These are phyloP conservation scores for Hypocryptadius cinnamomeus DNA, from an alignment of 2,113 vertebrate species.

Conservation along the genomic window DNA sequence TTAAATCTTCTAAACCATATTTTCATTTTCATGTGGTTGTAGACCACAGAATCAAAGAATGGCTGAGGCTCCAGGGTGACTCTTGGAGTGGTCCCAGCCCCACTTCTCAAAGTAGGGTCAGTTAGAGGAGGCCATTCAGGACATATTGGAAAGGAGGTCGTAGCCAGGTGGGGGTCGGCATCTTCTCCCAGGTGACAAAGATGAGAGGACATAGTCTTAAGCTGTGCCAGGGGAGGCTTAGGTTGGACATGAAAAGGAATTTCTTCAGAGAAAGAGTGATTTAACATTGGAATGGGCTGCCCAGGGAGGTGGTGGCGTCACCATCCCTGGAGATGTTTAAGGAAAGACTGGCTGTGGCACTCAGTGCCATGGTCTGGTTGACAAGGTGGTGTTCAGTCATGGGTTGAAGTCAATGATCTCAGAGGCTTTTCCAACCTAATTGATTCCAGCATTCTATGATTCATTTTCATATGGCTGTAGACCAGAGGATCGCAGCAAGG, in stretches of 20 bases:
- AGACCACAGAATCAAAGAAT: too few relatives aligned
- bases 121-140: neutral
- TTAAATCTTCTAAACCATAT: neutral
- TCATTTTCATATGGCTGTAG: neutral
- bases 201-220: neutral
- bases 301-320: neutral
- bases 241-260: neutral
- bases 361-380: neutral
- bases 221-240: neutral
- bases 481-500: neutral
- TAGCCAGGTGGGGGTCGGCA: accelerated
- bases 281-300: neutral
- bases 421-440: neutral
- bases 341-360: neutral
- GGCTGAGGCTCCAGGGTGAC: neutral
- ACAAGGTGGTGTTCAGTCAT: accelerated
- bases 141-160: neutral
- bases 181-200: neutral
- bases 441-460: neutral
- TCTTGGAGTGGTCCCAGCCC: neutral
- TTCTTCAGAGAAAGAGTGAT: neutral
- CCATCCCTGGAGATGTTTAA: neutral
- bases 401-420: neutral
- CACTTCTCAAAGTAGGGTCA: neutral
- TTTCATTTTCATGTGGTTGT: neutral